Conservation (phyloP, 2,797 vertebrate species). For the Phylloscopus collybita region DNA sequence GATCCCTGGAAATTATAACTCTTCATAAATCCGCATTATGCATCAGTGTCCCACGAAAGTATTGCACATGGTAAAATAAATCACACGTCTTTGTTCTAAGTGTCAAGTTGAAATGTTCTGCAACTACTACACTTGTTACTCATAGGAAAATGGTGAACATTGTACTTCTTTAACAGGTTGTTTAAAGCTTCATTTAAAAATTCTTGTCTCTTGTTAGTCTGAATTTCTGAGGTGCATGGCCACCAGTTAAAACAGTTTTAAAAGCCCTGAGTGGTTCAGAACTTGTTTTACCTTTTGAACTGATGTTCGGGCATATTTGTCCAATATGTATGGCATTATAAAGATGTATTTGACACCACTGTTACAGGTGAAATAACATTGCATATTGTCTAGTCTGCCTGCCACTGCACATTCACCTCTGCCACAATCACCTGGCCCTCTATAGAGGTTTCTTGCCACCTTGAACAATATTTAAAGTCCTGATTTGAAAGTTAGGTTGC, state of each 20-base stretch:
- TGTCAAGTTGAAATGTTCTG: neutral
- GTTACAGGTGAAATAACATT: neutral
- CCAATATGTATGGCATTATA: neutral
- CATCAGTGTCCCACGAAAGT: neutral
- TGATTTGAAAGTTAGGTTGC: neutral
- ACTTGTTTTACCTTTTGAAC: neutral
- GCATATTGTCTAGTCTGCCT: neutral
- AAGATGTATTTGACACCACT: neutral
- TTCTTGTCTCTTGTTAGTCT: neutral
- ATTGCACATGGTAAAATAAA: neutral
- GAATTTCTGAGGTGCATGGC: neutral
- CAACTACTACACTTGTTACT: neutral
- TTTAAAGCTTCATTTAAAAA: neutral
- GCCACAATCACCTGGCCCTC: neutral
- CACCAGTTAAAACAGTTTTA: neutral
- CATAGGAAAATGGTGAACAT: neutral
- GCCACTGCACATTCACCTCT: neutral
- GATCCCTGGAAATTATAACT: neutral
- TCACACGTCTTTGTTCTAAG: neutral
- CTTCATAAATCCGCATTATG: accelerated
- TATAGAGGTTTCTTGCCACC: neutral
- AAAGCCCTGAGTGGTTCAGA: neutral
- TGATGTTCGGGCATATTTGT: neutral
- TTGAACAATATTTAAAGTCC: neutral
- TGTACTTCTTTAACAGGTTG: neutral